Percentiles rank a stretch among this genome's conserved stretches.
Conservation (phyloP, 64 coral and sea anemone species). For the Pocillopora damicornis region DNA sequence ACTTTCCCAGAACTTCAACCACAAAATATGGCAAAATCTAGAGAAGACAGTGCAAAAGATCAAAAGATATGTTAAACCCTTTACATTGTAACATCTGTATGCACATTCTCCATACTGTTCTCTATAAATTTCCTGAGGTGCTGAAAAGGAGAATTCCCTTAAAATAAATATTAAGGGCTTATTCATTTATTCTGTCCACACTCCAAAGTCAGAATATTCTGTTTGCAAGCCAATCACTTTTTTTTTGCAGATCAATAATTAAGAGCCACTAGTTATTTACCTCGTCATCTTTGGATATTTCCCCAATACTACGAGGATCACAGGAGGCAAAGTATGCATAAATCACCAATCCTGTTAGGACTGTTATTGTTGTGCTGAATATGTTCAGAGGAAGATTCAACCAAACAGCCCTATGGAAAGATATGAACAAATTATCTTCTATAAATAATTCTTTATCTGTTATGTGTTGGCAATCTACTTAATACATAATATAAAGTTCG, state of each 20-base stretch:
- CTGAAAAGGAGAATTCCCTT: no score
- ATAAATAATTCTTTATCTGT: no score
- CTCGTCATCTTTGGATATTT: constrained; percentile 47
- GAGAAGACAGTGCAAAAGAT: neutral
- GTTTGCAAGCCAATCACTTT: no score
- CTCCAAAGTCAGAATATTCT: no score
- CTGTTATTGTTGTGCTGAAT: constrained; percentile 27
- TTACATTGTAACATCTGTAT: no score
- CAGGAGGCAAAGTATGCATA: constrained; percentile 63
- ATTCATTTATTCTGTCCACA: no score
- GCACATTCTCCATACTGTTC: no score
- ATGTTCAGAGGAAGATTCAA: constrained; percentile 50
- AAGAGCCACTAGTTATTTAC: constrained; percentile 7
- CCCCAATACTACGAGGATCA: constrained; percentile 23
- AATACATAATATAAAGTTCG: no score
- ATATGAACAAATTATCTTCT: neutral
- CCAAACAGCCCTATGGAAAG: constrained; percentile 48
- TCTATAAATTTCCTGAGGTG: no score
- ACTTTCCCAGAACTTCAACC: constrained; percentile 60
- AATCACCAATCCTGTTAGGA: constrained; percentile 42
- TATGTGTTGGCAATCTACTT: no score
- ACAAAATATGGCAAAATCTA: constrained; percentile 75
- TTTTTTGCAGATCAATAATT: no score
- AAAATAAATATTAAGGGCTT: no score
- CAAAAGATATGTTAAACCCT: neutral